phyloP scores from a whole-genome alignment of 2,113 vertebrate species.

The Taurulus bubalis region DNA sequence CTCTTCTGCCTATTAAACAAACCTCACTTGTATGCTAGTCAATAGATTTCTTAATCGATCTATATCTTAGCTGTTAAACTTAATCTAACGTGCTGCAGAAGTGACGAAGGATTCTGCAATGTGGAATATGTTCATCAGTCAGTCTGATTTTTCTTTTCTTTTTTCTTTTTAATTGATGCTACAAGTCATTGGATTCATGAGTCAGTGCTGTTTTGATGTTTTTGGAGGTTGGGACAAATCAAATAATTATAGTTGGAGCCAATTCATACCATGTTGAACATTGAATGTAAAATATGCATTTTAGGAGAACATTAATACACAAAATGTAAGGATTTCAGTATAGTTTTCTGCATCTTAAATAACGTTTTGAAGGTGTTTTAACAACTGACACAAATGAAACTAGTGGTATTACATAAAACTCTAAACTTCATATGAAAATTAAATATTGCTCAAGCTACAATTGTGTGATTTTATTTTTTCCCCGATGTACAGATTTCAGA shows the following conservation, averaged over 20 bases:
- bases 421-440: neutral
- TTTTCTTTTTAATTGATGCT: too few relatives aligned
- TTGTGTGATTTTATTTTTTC: neutral
- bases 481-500: too few relatives aligned
- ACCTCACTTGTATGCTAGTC: neutral
- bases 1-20: neutral
- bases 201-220: neutral
- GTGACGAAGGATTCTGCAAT: too few relatives aligned
- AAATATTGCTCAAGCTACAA: neutral
- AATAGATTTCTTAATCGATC: neutral
- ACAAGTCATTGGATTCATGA: too few relatives aligned
- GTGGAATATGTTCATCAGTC: neutral
- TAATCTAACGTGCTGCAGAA: neutral
- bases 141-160: neutral
- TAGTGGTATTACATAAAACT: neutral
- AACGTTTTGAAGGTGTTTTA: neutral
- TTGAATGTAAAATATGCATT: neutral
- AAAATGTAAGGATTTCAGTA: neutral
- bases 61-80: neutral
- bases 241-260: neutral
- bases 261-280: neutral
- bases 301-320: neutral
- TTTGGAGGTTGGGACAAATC: neutral
- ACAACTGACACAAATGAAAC: neutral
- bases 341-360: neutral